These are phyloP conservation scores for Mesoligia furuncula DNA, from an alignment of 2,888 invertebrate genomes.

Conservation along the genomic window DNA sequence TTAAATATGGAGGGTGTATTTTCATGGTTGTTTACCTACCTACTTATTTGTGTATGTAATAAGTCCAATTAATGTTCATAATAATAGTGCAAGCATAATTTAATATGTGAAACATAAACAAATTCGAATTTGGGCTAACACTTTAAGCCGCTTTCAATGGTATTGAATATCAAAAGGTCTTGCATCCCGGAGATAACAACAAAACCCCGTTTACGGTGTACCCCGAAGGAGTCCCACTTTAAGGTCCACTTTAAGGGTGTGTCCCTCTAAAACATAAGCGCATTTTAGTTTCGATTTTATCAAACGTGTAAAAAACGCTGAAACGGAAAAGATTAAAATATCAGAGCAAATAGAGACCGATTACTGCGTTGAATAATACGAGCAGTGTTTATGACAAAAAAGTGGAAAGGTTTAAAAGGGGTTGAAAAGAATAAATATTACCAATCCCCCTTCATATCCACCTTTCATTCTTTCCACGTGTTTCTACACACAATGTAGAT, in stretches of 20 bases:
- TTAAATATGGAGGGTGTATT: no score
- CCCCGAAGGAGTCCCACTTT: background rate
- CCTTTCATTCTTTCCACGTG: slow-evolving; percentile 6
- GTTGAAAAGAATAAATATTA: background rate
- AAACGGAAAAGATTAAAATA: slow-evolving; percentile 23
- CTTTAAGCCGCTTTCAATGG: slow-evolving; percentile 13
- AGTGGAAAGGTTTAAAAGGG: slow-evolving; percentile 15
- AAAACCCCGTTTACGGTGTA: background rate
- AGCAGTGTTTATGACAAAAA: slow-evolving; percentile 3
- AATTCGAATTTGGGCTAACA: slow-evolving; percentile 10
- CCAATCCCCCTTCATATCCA: background rate
- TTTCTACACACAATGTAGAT: background rate
- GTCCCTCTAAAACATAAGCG: no score
- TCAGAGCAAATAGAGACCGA: slow-evolving; percentile 9
- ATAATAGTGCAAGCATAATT: background rate
- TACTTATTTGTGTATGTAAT: background rate
- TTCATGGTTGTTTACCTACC: background rate
- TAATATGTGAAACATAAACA: background rate
- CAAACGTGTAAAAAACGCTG: slow-evolving; percentile 3
- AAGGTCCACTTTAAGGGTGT: background rate
- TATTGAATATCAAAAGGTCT: slow-evolving; percentile 20
- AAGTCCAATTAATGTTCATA: background rate
- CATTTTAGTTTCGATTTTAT: background rate
- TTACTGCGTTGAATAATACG: background rate
- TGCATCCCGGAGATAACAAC: slow-evolving; percentile 6